Evolutionary conservation across 2,888 invertebrate species (phyloP), one percentile per base, ranked within the genome.

Genomic region (Macrophya alboannulata): DNA sequence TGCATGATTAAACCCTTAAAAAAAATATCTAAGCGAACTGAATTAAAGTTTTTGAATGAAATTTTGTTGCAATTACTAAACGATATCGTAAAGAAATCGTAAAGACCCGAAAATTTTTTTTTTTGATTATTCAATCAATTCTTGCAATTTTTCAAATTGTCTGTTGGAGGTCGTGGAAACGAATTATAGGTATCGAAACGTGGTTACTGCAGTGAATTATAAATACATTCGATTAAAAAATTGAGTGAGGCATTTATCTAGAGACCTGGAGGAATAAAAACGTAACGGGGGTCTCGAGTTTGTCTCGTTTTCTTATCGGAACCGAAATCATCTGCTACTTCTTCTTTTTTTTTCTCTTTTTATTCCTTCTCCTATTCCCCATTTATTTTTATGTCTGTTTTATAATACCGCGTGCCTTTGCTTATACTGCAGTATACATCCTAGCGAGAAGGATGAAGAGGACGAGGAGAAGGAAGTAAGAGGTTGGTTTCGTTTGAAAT

Each of bases 221-320:
- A 74, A 74, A 74, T 74, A 45, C 25, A 45, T n/a, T 74, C 43
- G 74, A 74, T 74, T 74, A 74, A 74, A 74, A 74, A 74, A 74
- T 74, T 74, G 74, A 74, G 10, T 45, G 21, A 25, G 74, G 74
- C 74, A 74, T 74, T 45, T 43, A 25, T 74, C 45, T 45, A 10
- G 10, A 45, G 45, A n/a, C n/a, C n/a, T n/a, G n/a, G n/a, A 15
- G 15, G 25, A 45, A 43, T 45, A 5, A 74, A 74, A 15, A n/a
- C 40, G 25, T 15, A 5, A 10, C n/a, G 37, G 43, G 17, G 71
- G 15, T 37, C 17, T 15, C 1, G n/a, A 71, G 37, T 71, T 71
- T 71, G 37, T 40, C 71, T 37, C 17, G 62, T 62, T 31, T 31
- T 21, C 74, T 71, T 37, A 71, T 71, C 71, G 37, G 40, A 37